Conservation (phyloP, 2,888 invertebrate species). For the Idaea aversata region DNA sequence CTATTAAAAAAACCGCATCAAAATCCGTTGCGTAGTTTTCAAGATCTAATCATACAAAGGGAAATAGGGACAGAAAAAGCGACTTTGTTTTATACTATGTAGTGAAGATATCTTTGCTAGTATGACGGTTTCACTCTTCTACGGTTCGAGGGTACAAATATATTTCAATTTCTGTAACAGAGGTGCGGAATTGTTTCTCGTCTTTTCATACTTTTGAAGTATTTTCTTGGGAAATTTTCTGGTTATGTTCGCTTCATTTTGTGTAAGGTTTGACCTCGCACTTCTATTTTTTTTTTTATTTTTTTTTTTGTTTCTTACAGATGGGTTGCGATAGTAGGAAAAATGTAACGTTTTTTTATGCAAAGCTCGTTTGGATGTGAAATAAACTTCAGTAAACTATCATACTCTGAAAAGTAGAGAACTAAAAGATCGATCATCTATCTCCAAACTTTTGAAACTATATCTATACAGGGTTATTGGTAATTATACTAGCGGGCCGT, state of each 20-base stretch:
- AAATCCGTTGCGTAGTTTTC: no score
- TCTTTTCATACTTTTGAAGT: background rate
- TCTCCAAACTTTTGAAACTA: no score
- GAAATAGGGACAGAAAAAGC: no score
- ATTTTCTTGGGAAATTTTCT: background rate
- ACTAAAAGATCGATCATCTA: no score
- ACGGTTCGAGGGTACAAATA: background rate
- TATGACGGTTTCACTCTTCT: background rate
- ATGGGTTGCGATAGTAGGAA: background rate
- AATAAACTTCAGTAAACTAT: background rate
- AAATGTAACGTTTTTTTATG: background rate
- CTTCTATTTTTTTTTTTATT: no score
- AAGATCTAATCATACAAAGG: no score
- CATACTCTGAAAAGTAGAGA: background rate
- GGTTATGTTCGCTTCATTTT: background rate
- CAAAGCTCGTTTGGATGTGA: background rate
- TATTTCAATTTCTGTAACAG: background rate
- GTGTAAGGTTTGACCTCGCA: background rate
- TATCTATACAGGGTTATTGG: no score
- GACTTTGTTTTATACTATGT: no score
- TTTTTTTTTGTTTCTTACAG: no score
- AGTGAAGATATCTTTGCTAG: background rate
- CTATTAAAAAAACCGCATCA: no score
- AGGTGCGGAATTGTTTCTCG: constrained; percentile 3
- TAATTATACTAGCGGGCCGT: no score